These are phyloP conservation scores for Drosophila azteca DNA, from an alignment of 1,140 invertebrate genomes.

Conservation along the genomic window DNA sequence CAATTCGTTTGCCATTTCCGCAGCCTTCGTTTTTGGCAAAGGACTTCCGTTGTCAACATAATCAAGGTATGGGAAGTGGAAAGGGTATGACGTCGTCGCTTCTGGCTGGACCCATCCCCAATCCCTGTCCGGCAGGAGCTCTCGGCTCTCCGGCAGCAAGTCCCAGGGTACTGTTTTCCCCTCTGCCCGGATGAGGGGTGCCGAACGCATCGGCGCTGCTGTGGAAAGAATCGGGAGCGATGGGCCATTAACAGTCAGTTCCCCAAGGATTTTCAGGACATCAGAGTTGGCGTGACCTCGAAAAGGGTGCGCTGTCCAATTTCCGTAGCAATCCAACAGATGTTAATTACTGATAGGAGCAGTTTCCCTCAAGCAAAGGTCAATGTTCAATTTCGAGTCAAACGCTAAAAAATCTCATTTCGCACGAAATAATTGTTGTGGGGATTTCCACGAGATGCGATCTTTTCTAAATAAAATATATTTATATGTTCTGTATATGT, in stretches of 20 bases:
- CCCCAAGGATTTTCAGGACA: slow-evolving; percentile 25
- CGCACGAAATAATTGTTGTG: too few species aligned
- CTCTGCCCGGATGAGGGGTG: slow-evolving; percentile 36
- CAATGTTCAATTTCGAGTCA: slow-evolving; percentile 32
- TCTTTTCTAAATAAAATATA: too few species aligned
- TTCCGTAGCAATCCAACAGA: slow-evolving; percentile 56
- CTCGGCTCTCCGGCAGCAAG: too few species aligned
- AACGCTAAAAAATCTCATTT: slow-evolving; percentile 6
- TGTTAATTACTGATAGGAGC: slow-evolving; percentile 70
- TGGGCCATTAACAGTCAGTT: slow-evolving; percentile 42
- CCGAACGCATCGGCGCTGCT: slow-evolving; percentile 49
- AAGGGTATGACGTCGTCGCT: slow-evolving; percentile 15
- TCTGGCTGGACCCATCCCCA: neutral
- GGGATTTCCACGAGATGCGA: too few species aligned
- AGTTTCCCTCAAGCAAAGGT: slow-evolving; percentile 39
- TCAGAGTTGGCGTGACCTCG: slow-evolving; percentile 8
- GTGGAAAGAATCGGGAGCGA: slow-evolving; percentile 16
- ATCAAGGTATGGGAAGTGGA: slow-evolving; percentile 39
- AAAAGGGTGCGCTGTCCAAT: slow-evolving; percentile 63
- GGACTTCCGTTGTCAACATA: slow-evolving; percentile 56
- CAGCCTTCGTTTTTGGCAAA: slow-evolving; percentile 45
- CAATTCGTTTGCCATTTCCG: slow-evolving; percentile 59
- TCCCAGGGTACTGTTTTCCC: slow-evolving; percentile 5
- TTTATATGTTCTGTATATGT: too few species aligned
- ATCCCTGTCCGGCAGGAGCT: too few species aligned